Percentiles rank a stretch among this genome's conserved stretches.
Conservation (phyloP, 2,888 invertebrate genomes). For the Pheosia tremula region DNA sequence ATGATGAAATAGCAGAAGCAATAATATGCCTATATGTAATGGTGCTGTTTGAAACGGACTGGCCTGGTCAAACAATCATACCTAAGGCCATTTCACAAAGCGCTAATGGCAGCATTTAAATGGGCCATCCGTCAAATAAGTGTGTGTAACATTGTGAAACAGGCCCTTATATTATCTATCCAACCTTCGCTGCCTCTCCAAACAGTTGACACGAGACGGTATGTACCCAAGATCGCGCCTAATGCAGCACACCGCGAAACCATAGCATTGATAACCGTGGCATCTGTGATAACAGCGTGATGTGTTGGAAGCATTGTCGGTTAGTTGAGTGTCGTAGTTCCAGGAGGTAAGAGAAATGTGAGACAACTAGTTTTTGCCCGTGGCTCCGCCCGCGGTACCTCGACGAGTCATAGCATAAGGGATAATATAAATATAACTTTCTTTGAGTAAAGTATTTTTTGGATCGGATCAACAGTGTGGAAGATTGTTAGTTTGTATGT, state of each 20-base stretch:
- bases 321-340: neutral
- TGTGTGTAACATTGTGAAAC: no score
- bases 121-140: no score
- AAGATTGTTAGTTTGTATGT: no score
- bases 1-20: neutral
- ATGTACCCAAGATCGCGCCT: slow-evolving; percentile 31
- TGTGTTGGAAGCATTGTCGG: slow-evolving; percentile 33
- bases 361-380: neutral
- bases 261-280: slow-evolving; percentile 41
- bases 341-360: neutral
- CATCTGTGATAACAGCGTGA: slow-evolving; percentile 40
- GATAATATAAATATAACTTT: no score
- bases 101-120: no score
- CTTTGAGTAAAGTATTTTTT: no score
- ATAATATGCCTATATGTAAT: no score
- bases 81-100: neutral
- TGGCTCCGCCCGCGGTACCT: no score
- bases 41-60: no score
- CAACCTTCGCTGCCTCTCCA: neutral
- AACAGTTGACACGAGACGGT: slow-evolving; percentile 14
- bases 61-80: neutral
- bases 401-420: no score
- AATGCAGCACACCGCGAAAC: slow-evolving; percentile 20
- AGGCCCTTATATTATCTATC: neutral
- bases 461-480: no score